Evolutionary conservation across 2,113 vertebrate species (phyloP), one percentile per base, ranked within the genome.

Genomic region (Microtus montanus): DNA sequence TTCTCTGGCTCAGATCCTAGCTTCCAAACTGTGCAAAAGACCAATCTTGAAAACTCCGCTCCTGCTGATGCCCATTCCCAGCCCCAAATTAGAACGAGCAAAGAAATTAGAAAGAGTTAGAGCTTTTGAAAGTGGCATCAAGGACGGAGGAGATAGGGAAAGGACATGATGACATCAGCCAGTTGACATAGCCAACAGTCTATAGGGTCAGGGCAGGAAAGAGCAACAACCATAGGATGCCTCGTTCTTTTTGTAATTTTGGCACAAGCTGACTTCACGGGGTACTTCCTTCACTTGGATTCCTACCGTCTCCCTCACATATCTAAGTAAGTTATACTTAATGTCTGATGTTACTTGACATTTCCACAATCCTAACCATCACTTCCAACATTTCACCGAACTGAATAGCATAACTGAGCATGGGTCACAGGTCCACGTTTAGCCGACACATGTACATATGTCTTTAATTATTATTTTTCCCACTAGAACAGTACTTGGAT

Each of bases 381-480:
- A 94, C 22, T 93, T 96, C 30, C 90, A 85, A 91, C 95, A 66
- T 83, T 95, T 96, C 84, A 68, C 26, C 14, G 82, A 7, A 28
- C 52, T 94, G 88, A 93, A 75, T 75, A 95, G 74, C 33, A 75
- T 90, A 95, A 96, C 83, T 96, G 82, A 92, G 58, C 87, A 75
- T 93, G 96, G 92, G 96, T 58, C 90, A 89, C 22, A 89, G 61
- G 80, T 90, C 61, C 64, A 89, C 54, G 68, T 91, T 96, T 78
- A 93, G 52, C 26, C 83, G 41, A 54, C 82, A 86, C 28, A 90
- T 79, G 94, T 95, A 90, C 77, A 74, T 74, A 41, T 91, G n/a
- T 90, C 70, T 95, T 94, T 90, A 96, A 95, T 91, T 97, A 90
- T 71, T 93, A 93, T 86, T 94, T 96, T 44, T 94, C 64, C 90